Evolutionary conservation across 2,113 vertebrate species (phyloP).

Genomic region (Haliaeetus leucogaster): DNA sequence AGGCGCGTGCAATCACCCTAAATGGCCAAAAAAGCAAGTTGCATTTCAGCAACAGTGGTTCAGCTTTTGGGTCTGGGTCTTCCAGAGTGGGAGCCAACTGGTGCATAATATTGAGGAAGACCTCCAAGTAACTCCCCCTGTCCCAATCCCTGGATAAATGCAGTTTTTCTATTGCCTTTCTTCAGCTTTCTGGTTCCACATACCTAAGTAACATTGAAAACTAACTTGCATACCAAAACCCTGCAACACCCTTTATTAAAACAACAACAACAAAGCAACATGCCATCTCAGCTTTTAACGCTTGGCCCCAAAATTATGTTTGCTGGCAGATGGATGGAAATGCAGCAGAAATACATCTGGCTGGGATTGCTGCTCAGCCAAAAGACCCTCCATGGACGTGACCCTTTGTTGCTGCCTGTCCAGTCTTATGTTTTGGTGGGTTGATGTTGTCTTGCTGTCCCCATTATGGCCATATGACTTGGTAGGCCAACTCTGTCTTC

Average conservation of each 20-base stretch:
- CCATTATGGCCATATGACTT: not conserved
- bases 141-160: not conserved
- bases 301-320: not conserved
- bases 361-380: not conserved
- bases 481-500: not conserved
- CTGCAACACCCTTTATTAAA: not conserved
- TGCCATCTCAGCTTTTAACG: not conserved
- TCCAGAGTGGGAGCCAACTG: not conserved
- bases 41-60: not conserved
- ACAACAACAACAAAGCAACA: not conserved
- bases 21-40: conserved; percentile 23
- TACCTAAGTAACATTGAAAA: not conserved
- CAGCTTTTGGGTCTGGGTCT: not conserved
- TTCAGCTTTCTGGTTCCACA: not conserved
- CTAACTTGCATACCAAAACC: not conserved
- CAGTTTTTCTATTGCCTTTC: not conserved
- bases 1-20: not conserved
- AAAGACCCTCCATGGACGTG: rapidly evolving
- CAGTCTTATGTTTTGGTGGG: not conserved
- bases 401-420: not conserved
- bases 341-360: not conserved
- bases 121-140: not conserved
- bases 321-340: not conserved
- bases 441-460: not conserved
- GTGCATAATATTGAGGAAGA: not conserved